Base-by-base conservation (phyloP, 2,888 invertebrate genomes). In the Drosophila mimica region DNA sequence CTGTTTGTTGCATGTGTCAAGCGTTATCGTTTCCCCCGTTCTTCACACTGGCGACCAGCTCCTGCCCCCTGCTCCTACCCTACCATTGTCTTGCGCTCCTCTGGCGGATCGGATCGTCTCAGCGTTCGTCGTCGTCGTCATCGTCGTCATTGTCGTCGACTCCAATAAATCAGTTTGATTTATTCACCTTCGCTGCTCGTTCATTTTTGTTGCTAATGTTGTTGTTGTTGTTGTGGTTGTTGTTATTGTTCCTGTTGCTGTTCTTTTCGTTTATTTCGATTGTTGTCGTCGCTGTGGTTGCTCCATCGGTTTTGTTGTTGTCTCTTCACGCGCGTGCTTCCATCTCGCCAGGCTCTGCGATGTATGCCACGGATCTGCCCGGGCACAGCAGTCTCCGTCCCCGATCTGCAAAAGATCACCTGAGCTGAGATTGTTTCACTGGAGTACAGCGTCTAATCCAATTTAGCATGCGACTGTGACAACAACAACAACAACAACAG, bases 161-260 rank as follows among this genome's bases (percentile, higher is more conserved):
- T 83, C 75, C 88, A 90, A 89, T 91, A 89, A 89, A 91, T 89
- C 88, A 89, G 80, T 88, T 86, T 89, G 88, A 89, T 89, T 89
- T 89, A 89, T 89, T 86, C 67, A 81, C 88, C 86, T 84, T 80
- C 65, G 69, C 63, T 57, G 66, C 52, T 78, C 72, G 76, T 70
- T 74, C 58, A 53, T 62, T 80, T 68, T 63, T 79, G 51, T 60
- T 80, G 82, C 73, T 76, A 77, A 76, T 88, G 83, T 88, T 77
- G 83, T 72, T 74, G 64, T 70, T 63, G 25, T 65, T 73, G 73
- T 61, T 51, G 54, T 64, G 79, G 75, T 54, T 58, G 31, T 56
- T 40, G n/a, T 53, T 58, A 6, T 58, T 30, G 28, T 17, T 63
- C 67, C 65, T 65, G 46, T 46, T 46, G 46, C 25, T 46, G 25